Percentiles rank a stretch among this genome's conserved stretches.
phyloP scores from a whole-genome alignment of 2,113 vertebrate species.

The Donacobius atricapilla region DNA sequence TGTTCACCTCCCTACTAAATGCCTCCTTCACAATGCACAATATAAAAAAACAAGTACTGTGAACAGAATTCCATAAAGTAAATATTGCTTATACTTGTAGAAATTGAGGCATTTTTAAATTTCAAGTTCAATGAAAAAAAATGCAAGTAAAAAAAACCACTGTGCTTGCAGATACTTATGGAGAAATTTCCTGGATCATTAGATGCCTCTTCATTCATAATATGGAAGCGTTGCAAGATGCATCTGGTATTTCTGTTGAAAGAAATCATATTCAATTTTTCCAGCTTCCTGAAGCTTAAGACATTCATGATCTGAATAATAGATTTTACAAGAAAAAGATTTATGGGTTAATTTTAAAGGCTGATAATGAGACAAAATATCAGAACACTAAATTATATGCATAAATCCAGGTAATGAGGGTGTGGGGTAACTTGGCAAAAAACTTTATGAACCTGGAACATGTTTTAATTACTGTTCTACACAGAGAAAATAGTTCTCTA shows the following conservation, averaged over 20 bases:
- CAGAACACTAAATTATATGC: neutral
- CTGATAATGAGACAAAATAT: neutral
- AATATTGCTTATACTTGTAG: neutral
- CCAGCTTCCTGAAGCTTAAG: neutral
- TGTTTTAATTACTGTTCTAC: neutral
- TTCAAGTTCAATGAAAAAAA: neutral
- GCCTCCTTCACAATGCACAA: neutral
- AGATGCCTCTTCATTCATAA: slow-evolving; percentile 19
- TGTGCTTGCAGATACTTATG: neutral
- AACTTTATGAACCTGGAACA: neutral
- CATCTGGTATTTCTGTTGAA: slow-evolving; percentile 30
- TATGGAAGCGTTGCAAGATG: neutral
- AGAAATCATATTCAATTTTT: neutral
- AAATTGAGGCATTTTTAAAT: neutral
- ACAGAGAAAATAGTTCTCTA: neutral
- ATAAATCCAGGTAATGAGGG: neutral
- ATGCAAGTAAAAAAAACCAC: neutral
- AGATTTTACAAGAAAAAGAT: neutral
- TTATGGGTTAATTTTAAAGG: neutral
- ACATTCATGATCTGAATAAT: neutral
- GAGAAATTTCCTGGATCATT: slow-evolving; percentile 21
- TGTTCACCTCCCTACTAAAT: neutral
- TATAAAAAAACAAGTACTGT: neutral
- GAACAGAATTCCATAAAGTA: neutral
- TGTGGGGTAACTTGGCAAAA: neutral